A percentile compares a stretch with the other conserved stretches of the same genome.
These are phyloP conservation scores for Sthenelais limicola DNA, from an alignment of 2,888 invertebrate genomes.

Conservation along the genomic window DNA sequence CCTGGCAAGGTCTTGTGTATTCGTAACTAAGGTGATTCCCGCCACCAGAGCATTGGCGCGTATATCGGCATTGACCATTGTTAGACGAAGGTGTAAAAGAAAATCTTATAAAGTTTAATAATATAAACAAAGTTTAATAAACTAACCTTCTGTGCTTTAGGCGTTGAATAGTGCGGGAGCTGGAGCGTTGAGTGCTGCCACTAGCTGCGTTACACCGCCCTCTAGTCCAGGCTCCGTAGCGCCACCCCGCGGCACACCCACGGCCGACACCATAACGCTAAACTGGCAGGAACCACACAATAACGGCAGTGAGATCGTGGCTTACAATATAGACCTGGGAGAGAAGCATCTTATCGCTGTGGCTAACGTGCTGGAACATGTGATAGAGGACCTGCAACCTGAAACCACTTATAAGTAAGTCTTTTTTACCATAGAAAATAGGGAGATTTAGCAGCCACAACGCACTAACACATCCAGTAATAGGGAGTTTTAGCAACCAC, in stretches of 20 bases:
- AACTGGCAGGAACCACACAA: conserved; percentile 83
- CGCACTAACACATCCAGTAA: too few species aligned
- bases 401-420: conserved; percentile 82
- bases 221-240: conserved; percentile 82
- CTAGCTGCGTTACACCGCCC: conserved; percentile 83
- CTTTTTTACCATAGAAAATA: too few species aligned
- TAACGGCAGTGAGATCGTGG: conserved; percentile 83
- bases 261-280: conserved; percentile 77
- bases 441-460: too few species aligned
- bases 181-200: conserved; percentile 81
- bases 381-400: conserved; percentile 81
- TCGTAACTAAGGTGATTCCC: too few species aligned
- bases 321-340: conserved; percentile 83
- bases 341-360: conserved; percentile 62
- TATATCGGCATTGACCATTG: too few species aligned
- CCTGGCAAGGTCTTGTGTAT: too few species aligned
- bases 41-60: too few species aligned
- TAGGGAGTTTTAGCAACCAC: too few species aligned
- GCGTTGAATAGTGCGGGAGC: conserved; percentile 88
- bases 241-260: conserved; percentile 74
- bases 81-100: too few species aligned
- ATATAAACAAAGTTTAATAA: neutral
- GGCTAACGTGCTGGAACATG: conserved; percentile 72
- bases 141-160: conserved; percentile 71
- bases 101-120: neutral